Evolutionary conservation across 2,888 invertebrate species (phyloP), one percentile per base, ranked within the genome.

Genomic region (Drosophila paucipuncta): DNA sequence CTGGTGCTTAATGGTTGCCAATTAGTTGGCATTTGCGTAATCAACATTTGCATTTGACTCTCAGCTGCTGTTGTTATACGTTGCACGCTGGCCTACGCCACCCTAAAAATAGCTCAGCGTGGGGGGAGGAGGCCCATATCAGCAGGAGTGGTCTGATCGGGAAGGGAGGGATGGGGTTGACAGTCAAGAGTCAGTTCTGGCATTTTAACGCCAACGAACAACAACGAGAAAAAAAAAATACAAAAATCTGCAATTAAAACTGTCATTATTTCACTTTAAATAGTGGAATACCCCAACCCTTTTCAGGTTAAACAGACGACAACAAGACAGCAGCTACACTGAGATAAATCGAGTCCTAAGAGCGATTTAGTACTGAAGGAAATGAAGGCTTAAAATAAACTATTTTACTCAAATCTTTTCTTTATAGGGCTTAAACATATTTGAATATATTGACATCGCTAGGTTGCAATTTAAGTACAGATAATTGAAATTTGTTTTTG

Each of bases 261-360:
- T 82, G 87, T 85, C 88, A 87, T 89, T 88, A 87, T 88, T 87
- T 85, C 82, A 89, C 83, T 87, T 85, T 80, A 87, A 89, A 80
- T 80, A 73, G 78, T 75, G 67, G 60, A 78, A 75, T 74, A 37
- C 62, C 62, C 43, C 53, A n/a, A 10, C 41, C 25, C 47, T 55
- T 55, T 31, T 43, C 50, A 61, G 50, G 33, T 28, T 31, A 31
- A 65, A 65, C 66, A 28, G 54, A 33, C 50, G 39, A 67, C 68
- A 67, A 62, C 61, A 61, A 73, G 63, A 49, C 67, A 58, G 31
- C 52, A n/a, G 61, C 43, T 43, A 43, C 58, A 58, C 58, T 31
- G 31, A 11, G 18, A 31, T 11, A 58, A 58, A 28, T 16, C 3
- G 4, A 16, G n/a, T 30, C 16, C 57, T 9, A 4, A 30, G 5